These are phyloP conservation scores for Fistularia commersonii DNA, from an alignment of 2,797 vertebrate species.

Conservation along the genomic window DNA sequence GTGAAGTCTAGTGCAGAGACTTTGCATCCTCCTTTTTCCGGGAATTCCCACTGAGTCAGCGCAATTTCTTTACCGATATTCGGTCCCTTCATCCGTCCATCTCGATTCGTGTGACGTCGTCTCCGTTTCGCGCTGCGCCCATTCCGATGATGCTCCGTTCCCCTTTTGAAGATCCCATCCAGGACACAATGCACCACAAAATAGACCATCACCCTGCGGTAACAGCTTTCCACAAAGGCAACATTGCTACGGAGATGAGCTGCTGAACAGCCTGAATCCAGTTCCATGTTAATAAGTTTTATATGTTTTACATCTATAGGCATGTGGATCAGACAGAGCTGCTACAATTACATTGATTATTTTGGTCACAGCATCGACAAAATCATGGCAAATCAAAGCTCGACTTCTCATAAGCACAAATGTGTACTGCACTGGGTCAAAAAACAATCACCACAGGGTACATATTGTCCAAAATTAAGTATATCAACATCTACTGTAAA, in stretches of 20 bases:
- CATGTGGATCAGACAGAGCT: slow-evolving; percentile 5
- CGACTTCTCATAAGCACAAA: slow-evolving; percentile 25
- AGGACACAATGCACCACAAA: slow-evolving; percentile 33
- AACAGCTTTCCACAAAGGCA: slow-evolving; percentile 1
- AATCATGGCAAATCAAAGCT: slow-evolving; percentile 17
- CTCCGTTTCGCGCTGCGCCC: slow-evolving; percentile 12
- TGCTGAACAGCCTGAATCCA: slow-evolving; percentile 9
- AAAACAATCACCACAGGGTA: slow-evolving; percentile 17
- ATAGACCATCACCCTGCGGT: slow-evolving; percentile 18
- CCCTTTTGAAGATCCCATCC: slow-evolving; percentile 26
- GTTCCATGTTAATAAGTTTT: slow-evolving; percentile 32
- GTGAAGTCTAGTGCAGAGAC: slow-evolving; percentile 12
- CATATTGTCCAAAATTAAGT: background rate
- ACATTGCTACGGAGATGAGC: slow-evolving; percentile 13
- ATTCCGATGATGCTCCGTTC: slow-evolving; percentile 8
- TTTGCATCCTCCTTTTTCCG: slow-evolving; percentile 13
- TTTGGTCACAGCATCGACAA: slow-evolving; percentile 13
- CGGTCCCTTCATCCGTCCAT: slow-evolving; percentile 4
- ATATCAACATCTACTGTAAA: slow-evolving; percentile 8
- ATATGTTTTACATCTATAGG: slow-evolving; percentile 5
- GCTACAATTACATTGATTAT: slow-evolving; percentile 16
- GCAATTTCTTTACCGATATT: slow-evolving; percentile 10
- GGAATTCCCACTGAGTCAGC: slow-evolving; percentile 8
- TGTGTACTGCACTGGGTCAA: slow-evolving; percentile 8
- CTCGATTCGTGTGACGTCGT: slow-evolving; percentile 20